Percentiles rank a stretch among this genome's conserved stretches.
Conservation (phyloP, 1,140 invertebrate genomes). For the Drosophila parvula region DNA sequence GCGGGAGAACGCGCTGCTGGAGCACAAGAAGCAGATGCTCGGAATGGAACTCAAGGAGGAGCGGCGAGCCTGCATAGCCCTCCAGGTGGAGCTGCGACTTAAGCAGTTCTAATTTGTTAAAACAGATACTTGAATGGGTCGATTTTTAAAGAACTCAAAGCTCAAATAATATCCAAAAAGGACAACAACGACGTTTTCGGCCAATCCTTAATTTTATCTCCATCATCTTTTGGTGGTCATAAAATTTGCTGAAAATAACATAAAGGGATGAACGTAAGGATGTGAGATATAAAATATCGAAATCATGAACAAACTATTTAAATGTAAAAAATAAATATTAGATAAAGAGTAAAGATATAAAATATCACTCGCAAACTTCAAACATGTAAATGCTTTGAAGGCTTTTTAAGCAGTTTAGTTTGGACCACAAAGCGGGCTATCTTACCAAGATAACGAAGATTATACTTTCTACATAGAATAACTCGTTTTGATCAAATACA, state of each 20-base stretch:
- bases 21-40: slow-evolving; percentile 87
- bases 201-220: neutral
- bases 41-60: slow-evolving; percentile 88
- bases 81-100: slow-evolving; percentile 86
- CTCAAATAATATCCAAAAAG: slow-evolving; percentile 17
- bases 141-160: slow-evolving; percentile 16
- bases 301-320: slow-evolving; percentile 13
- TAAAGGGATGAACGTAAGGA: neutral
- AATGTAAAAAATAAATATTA: slow-evolving; percentile 2
- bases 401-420: neutral
- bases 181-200: slow-evolving; percentile 3
- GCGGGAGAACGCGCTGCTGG: slow-evolving; percentile 88
- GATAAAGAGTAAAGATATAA: slow-evolving; percentile 1
- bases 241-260: neutral
- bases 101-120: slow-evolving; percentile 69
- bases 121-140: slow-evolving; percentile 24
- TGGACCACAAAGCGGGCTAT: neutral
- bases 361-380: slow-evolving; percentile 4
- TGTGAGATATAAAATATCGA: slow-evolving; percentile 20
- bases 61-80: slow-evolving; percentile 87
- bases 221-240: neutral
- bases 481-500: neutral
- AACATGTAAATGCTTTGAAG: neutral
- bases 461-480: slow-evolving; percentile 6
- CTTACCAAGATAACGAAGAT: neutral